Conservation (phyloP, 2,888 invertebrate species). For the Idaea straminata region DNA sequence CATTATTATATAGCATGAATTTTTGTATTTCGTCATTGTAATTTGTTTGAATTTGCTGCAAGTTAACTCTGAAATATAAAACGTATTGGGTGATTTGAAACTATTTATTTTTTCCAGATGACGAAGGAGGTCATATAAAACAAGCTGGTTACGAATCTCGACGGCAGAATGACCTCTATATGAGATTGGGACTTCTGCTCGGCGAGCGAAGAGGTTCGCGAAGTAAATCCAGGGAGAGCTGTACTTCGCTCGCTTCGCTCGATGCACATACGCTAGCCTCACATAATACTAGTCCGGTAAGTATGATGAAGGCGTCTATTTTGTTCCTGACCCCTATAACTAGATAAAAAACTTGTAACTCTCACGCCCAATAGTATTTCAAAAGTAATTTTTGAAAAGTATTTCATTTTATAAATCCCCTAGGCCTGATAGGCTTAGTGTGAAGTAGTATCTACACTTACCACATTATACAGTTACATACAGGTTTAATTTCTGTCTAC, state of each 20-base stretch:
- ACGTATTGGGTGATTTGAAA: background rate
- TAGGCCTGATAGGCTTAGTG: too few species aligned
- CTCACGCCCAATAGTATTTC: too few species aligned
- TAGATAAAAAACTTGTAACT: background rate
- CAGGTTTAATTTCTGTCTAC: conserved; percentile 3
- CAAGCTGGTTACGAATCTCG: conserved; percentile 74
- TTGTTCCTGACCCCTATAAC: too few species aligned
- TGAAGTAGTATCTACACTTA: too few species aligned
- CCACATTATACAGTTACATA: too few species aligned
- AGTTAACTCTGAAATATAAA: background rate
- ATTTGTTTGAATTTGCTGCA: background rate
- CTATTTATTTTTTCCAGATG: conserved; percentile 73
- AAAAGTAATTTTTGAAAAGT: too few species aligned
- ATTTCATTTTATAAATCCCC: too few species aligned
- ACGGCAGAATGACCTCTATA: conserved; percentile 88
- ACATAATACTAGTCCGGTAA: conserved; percentile 90
- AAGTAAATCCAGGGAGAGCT: conserved; percentile 72
- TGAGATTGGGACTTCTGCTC: conserved; percentile 89
- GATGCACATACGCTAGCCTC: conserved; percentile 86
- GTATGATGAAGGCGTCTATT: conserved; percentile 13
- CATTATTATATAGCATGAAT: background rate
- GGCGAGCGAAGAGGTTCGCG: conserved; percentile 83
- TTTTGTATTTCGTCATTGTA: background rate
- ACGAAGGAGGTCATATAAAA: conserved; percentile 86
- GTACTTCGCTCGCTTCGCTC: conserved; percentile 79